phyloP scores from a whole-genome alignment of 2,113 vertebrate genomes.

The Lagenorhynchus albirostris region DNA sequence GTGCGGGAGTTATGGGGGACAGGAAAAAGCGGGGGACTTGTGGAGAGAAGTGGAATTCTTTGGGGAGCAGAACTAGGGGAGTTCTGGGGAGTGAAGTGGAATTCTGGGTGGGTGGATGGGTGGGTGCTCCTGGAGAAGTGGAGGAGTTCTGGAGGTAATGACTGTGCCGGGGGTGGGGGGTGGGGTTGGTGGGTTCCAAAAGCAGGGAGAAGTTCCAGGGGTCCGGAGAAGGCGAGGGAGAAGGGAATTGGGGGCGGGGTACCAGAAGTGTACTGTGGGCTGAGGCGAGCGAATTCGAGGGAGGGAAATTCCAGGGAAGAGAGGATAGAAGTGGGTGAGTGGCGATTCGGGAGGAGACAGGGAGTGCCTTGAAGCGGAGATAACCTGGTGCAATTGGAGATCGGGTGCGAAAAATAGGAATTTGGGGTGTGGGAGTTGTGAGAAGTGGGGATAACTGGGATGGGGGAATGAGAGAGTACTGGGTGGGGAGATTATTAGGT shows the following conservation, averaged over 20 bases:
- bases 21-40: neutral
- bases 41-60: constrained; percentile 8
- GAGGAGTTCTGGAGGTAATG: neutral
- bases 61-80: constrained; percentile 35
- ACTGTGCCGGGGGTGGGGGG: neutral
- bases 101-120: neutral
- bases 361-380: neutral
- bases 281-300: neutral
- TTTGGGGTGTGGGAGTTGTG: neutral
- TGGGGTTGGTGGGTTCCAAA: neutral
- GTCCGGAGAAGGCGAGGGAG: neutral
- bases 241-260: neutral
- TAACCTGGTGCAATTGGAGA: neutral
- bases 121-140: neutral
- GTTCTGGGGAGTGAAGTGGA: constrained; percentile 27
- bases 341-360: neutral
- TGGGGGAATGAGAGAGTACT: neutral
- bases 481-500: neutral
- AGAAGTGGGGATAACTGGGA: neutral
- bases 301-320: neutral
- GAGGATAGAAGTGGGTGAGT: neutral
- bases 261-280: constrained; percentile 7
- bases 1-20: neutral
- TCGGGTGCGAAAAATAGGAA: neutral
- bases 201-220: neutral